Conservation (phyloP, 2,113 vertebrate species). For the Antechinus stuartii region DNA sequence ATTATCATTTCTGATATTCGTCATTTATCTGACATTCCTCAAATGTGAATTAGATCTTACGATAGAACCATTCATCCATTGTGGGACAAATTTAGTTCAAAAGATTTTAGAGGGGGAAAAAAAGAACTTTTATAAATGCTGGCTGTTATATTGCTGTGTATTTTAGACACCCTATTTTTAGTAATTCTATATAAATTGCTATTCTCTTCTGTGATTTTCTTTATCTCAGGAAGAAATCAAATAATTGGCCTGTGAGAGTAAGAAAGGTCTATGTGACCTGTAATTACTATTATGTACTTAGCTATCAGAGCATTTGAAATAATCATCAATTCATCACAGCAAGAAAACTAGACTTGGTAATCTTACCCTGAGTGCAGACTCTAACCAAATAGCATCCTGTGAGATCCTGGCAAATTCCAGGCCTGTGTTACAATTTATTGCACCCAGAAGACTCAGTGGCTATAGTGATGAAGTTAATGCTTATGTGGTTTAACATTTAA, state of each 20-base stretch:
- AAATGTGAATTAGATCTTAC: conserved; percentile 51
- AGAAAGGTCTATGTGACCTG: conserved; percentile 31
- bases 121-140: conserved; percentile 52
- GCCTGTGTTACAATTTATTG: background rate
- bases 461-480: background rate
- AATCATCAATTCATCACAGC: background rate
- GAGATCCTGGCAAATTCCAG: background rate
- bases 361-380: background rate
- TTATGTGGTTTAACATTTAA: background rate
- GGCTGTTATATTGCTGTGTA: conserved; percentile 54
- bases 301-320: conserved; percentile 23
- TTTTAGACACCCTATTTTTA: conserved; percentile 71
- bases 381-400: background rate
- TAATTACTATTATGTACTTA: conserved; percentile 4
- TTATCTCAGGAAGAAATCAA: conserved; percentile 51
- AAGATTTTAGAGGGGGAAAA: conserved; percentile 25
- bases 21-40: background rate
- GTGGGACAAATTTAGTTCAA: conserved; percentile 67
- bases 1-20: background rate
- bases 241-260: conserved; percentile 12
- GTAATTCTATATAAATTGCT: conserved; percentile 50
- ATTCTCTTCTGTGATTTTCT: conserved; percentile 37
- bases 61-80: conserved; percentile 66
- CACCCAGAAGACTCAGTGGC: fast-evolving
- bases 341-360: background rate